Evolutionary conservation across 2,797 vertebrate species (phyloP), one percentile per base, ranked within the genome.

Genomic region (Manis crassicaudata): DNA sequence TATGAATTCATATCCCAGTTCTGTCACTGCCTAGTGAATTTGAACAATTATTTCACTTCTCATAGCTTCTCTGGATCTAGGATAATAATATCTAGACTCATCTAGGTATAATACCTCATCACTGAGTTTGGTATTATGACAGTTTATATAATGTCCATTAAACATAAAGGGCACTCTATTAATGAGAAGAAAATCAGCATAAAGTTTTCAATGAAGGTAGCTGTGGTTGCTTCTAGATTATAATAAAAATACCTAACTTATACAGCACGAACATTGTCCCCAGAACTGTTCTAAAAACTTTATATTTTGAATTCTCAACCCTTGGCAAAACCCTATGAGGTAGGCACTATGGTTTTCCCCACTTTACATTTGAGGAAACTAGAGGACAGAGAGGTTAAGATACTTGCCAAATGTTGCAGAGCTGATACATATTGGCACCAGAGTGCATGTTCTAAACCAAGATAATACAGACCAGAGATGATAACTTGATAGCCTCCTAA

Each of bases 181-280:
- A 63, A 65, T 93, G 56, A 93, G 7, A 95, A 75, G 21, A 67
- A 95, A 94, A 77, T 75, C 7, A 90, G 50, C 7, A 21, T 27
- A 58, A 56, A 23, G 10, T 62, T 96, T 83, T 83, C 52, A 86
- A 6, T 68, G n/a, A 3, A 12, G 17, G 1, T 63, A 27, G 27
- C 16, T 87, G 16, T 68, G 32, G 50, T 85, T 72, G 7, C 3
- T 63, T 72, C 50, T 50, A 62, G 32, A 56, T 73, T 87, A 32
- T 52, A 82, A 62, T 73, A 94, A 96, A 93, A 96, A 46, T 2
- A 77, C 7, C 35, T 83, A 50, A 56, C 1, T 20, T 90, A 52
- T 37, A 3, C 8, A 54, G 37, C 27, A 70, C 52, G 50, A 68
- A 72, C 35, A 68, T 63, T 72, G 37, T 46, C 37, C 8, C 82